These are phyloP conservation scores for Pammene fasciana DNA, from an alignment of 2,888 invertebrate species.

Conservation along the genomic window DNA sequence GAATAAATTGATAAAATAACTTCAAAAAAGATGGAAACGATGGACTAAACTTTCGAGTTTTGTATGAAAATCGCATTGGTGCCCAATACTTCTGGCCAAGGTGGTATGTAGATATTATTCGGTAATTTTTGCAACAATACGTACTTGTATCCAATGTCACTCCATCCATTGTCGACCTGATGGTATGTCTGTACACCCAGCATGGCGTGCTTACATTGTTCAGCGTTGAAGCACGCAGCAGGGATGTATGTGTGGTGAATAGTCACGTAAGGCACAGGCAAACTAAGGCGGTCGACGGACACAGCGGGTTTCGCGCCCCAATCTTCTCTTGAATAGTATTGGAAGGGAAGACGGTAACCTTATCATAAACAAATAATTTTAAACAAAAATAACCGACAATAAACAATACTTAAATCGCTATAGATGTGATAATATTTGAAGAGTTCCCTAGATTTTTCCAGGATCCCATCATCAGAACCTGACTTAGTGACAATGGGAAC, in stretches of 20 bases:
- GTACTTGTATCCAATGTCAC: conserved; percentile 86
- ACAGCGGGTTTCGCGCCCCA: conserved; percentile 84
- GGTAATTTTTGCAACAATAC: conserved; percentile 36
- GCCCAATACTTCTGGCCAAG: no score
- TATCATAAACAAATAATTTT: not conserved
- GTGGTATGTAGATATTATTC: no score
- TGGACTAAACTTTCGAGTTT: no score
- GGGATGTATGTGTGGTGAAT: conserved; percentile 88
- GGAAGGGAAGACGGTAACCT: conserved; percentile 16
- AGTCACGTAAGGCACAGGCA: conserved; percentile 85
- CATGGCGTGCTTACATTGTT: conserved; percentile 84
- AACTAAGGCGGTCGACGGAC: conserved; percentile 68
- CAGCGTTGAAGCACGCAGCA: conserved; percentile 78
- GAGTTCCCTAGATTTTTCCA: no score
- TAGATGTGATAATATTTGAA: no score
- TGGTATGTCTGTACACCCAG: conserved; percentile 86
- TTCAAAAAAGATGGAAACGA: no score
- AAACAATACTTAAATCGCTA: no score
- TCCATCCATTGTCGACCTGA: conserved; percentile 84
- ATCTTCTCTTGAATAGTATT: conserved; percentile 63
- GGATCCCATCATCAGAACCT: no score
- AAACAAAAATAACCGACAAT: no score
- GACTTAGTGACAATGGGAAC: no score
- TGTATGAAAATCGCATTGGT: no score
- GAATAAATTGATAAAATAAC: no score